These are phyloP conservation scores for Celastrina argiolus DNA, from an alignment of 2,888 invertebrate species.

Conservation along the genomic window DNA sequence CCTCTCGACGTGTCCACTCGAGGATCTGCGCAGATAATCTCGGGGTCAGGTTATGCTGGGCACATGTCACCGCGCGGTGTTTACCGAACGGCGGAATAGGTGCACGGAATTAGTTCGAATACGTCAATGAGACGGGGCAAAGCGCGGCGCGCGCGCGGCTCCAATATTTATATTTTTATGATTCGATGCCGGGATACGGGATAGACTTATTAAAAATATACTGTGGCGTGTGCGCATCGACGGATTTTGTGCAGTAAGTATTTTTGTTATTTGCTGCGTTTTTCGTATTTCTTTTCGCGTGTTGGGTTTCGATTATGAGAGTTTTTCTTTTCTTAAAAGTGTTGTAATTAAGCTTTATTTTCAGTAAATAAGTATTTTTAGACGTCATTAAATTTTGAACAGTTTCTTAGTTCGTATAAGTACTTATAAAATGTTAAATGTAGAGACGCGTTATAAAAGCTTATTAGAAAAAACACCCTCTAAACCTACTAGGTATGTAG, in stretches of 20 bases:
- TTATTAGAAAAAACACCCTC: no score
- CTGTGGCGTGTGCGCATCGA: slow-evolving; percentile 43
- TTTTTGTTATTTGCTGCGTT: not conserved
- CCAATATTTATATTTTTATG: slow-evolving; percentile 72
- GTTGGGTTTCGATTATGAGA: not conserved
- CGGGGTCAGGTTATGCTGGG: slow-evolving; percentile 49
- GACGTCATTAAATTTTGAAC: no score
- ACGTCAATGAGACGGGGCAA: slow-evolving; percentile 69
- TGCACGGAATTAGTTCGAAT: slow-evolving; percentile 77
- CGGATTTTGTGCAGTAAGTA: slow-evolving; percentile 11
- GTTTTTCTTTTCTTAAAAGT: no score
- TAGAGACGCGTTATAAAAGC: no score
- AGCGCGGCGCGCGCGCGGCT: slow-evolving; percentile 56
- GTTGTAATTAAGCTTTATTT: no score
- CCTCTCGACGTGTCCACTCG: slow-evolving; percentile 44
- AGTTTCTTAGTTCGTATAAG: no score
- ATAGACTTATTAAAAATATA: slow-evolving; percentile 68
- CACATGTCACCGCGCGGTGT: slow-evolving; percentile 59
- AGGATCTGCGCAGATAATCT: slow-evolving; percentile 38
- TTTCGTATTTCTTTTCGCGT: not conserved
- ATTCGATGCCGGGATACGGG: slow-evolving; percentile 58
- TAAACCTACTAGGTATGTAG: no score
- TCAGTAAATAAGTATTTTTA: no score
- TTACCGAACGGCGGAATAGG: slow-evolving; percentile 76
- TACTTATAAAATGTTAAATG: no score